Evolutionary conservation across 2,888 invertebrate species (phyloP), one percentile per base, ranked within the genome.

Genomic region (Aelia acuminata): DNA sequence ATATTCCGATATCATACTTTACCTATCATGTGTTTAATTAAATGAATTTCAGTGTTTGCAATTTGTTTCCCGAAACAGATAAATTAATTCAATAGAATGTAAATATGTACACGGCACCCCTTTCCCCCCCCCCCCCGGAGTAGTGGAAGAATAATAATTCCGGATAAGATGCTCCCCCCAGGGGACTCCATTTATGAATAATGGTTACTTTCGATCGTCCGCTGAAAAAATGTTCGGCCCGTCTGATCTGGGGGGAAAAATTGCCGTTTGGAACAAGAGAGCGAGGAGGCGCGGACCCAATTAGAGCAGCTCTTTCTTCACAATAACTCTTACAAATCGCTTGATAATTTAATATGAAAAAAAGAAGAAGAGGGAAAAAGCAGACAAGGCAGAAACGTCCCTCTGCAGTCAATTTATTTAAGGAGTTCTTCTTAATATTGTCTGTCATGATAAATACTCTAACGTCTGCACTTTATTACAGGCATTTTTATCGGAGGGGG

Each of bases 301-400:
- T 80, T 80, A 80, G 39, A 43, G 80, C 13, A 43, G 43, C 80
- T 43, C 80, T 80, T 47, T 47, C 80, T 47, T 80, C 80, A 47
- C 80, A n/a, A 80, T 80, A 80, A 80, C 80, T 43, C 80, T 80
- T n/a, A 47, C 80, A 80, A 80, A 80, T 80, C 80, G 80, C 43
- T 47, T 43, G 80, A 80, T 80, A 80, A 80, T 80, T 80, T 80
- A 80, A 80, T 80, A 43, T 80, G 43, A 43, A 80, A 80, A 80
- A 80, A 75, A 75, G 39, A 43, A 39, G 15, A 75, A 75, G 39
- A 43, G 31, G 15, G 39, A 43, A 80, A 80, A 47, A 80, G 80
- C 80, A 80, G 80, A 80, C 80, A 80, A 80, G 31, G 80, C 80
- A 80, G 80, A 80, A 80, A 80, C 10, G 80, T 80, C 80, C 80